Evolutionary conservation across 2,797 vertebrate species (phyloP).

Genomic region (Dicrostonyx torquatus): DNA sequence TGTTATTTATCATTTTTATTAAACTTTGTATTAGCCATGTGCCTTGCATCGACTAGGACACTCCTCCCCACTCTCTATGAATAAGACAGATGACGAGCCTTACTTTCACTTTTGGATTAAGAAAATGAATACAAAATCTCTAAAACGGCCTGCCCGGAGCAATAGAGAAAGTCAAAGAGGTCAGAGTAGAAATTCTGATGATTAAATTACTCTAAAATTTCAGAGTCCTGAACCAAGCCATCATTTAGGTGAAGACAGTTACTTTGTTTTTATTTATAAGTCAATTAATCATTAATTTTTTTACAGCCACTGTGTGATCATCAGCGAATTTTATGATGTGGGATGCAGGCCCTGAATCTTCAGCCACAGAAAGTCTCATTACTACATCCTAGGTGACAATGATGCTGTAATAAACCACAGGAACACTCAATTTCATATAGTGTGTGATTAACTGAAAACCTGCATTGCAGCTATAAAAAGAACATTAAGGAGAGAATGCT

Average conservation of each 20-base stretch:
- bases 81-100: slow-evolving; percentile 62
- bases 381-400: not conserved
- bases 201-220: slow-evolving; percentile 44
- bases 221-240: not conserved
- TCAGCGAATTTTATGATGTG: not conserved
- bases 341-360: slow-evolving; percentile 2
- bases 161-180: slow-evolving; percentile 61
- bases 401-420: slow-evolving; percentile 10
- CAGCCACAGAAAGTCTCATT: not conserved
- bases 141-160: slow-evolving; percentile 40
- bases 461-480: not conserved
- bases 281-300: slow-evolving; percentile 36
- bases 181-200: slow-evolving; percentile 47
- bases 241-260: slow-evolving; percentile 29
- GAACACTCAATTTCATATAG: not conserved
- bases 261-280: slow-evolving; percentile 47
- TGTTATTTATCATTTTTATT: slow-evolving; percentile 80
- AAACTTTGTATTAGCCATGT: slow-evolving; percentile 68
- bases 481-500: not conserved
- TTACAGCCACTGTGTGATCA: not conserved
- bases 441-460: not conserved
- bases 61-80: slow-evolving; percentile 50
- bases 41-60: slow-evolving; percentile 51
- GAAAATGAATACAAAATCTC: slow-evolving; percentile 55
- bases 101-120: slow-evolving; percentile 62